Conservation (phyloP, 2,113 vertebrate species). For the pig (Sus scrofa) region DNA sequence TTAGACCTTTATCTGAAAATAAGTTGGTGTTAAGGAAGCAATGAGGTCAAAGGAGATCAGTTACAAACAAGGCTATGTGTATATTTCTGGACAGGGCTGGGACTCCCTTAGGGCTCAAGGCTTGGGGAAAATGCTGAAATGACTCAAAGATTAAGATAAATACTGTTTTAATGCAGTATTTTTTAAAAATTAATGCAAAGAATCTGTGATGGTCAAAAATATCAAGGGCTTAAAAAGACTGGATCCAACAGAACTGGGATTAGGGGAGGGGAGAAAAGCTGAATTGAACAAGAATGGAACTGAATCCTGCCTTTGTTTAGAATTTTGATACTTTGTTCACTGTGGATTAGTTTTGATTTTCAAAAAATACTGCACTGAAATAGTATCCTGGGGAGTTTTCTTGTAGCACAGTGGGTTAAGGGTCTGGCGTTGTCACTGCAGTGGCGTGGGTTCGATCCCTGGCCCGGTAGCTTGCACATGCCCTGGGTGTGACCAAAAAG, state of each 20-base stretch:
- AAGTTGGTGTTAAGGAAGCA: conserved; percentile 50
- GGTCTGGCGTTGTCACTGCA: no score
- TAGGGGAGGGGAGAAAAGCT: not conserved
- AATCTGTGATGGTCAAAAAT: not conserved
- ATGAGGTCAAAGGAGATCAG: not conserved
- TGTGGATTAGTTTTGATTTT: conserved; percentile 17
- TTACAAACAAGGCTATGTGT: not conserved
- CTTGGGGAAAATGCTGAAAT: no score
- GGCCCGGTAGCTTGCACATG: no score
- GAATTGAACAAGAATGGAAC: not conserved
- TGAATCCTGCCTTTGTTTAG: not conserved
- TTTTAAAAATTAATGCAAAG: not conserved
- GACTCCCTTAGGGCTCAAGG: not conserved
- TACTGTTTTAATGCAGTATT: not conserved
- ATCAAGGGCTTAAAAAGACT: conserved; percentile 32
- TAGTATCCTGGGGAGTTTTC: not conserved
- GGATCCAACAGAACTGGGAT: not conserved
- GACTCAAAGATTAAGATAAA: no score
- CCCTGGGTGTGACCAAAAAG: no score
- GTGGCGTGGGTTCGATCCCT: no score
- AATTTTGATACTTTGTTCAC: not conserved
- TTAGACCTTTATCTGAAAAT: conserved; percentile 50
- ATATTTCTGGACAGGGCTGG: not conserved
- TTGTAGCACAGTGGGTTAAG: no score
- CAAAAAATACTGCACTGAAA: conserved; percentile 19